Evolutionary conservation across 2,113 vertebrate species (phyloP), one percentile per base, ranked within the genome.

Genomic region (Pseudorectes ferrugineus): DNA sequence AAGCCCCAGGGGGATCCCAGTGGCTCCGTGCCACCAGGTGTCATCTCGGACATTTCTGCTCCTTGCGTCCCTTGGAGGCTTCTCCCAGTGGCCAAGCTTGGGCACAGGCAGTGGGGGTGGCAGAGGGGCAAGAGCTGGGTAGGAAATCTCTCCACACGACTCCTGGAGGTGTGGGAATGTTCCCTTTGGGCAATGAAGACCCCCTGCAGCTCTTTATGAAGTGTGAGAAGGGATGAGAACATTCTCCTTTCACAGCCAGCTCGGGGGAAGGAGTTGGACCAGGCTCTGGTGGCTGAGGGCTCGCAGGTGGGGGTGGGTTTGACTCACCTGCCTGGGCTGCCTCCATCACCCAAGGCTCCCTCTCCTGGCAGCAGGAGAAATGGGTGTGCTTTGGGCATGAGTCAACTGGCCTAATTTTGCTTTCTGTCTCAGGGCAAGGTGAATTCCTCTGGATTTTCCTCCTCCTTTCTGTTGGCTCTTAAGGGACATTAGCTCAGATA

Each of bases 381-480:
- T 46, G 78, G 90, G 85, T 88, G 92, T 85, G 78, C 33, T 94
- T 62, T 26, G 58, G 82, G 49, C 42, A 42, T 93, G 92, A 95
- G 45, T 88, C 79, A 95, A 70, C 74, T 46, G 71, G 66, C 51
- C 36, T 57, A 1, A 48, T 76, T 97, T 83, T 92, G 57, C 63
- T 83, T 92, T 95, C 73, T 88, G 21, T 92, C 35, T 59, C 24
- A 17, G 20, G 22, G 57, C 35, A 65, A 65, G 49, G 45, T 85
- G 78, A 88, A 88, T 61, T 82, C 31, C 71, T 55, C 40, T 45
- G 62, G 58, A 68, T 95, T 94, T 93, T 92, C 45, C 85, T 87
- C 28, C 45, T 78, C 21, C 35, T 63, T 79, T 93, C 78, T 2
- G 1, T 25, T 71, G 73, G 33, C 29, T 63, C 21, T 49, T 88